A percentile compares a stretch with the other conserved stretches of the same genome.
These are phyloP conservation scores for Eutolmus rufibarbis DNA, from an alignment of 2,888 invertebrate genomes.

Conservation along the genomic window DNA sequence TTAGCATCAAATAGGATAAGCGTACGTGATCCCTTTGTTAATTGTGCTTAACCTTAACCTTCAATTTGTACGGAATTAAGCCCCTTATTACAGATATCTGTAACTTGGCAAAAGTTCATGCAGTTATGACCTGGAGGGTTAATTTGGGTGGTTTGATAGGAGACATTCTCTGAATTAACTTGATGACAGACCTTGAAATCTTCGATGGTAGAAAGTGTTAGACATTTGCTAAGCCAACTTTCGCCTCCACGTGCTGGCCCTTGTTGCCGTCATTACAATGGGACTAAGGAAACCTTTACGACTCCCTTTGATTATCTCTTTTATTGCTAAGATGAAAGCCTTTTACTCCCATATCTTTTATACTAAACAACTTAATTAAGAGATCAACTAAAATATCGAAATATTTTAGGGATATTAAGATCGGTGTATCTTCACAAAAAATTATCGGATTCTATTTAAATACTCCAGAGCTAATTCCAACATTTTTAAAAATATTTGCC, in stretches of 20 bases:
- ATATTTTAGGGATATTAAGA: too few species aligned
- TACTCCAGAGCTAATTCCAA: too few species aligned
- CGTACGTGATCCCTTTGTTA: constrained; percentile 35
- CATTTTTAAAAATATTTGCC: too few species aligned
- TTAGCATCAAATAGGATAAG: constrained; percentile 30
- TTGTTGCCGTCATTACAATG: neutral
- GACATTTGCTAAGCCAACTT: neutral
- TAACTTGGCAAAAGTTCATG: constrained; percentile 2
- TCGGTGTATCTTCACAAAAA: too few species aligned
- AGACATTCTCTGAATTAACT: neutral
- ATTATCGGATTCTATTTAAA: too few species aligned
- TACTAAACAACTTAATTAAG: neutral
- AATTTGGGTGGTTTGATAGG: constrained; percentile 9
- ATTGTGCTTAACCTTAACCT: constrained; percentile 38
- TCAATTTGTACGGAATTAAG: constrained; percentile 35
- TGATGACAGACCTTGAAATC: constrained; percentile 11
- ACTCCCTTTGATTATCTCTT: neutral
- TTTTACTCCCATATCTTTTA: neutral
- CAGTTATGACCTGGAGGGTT: neutral
- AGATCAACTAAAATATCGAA: too few species aligned
- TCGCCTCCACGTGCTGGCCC: neutral
- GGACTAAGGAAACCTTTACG: neutral
- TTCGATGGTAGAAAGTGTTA: neutral
- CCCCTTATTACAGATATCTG: constrained; percentile 12
- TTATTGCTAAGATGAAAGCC: neutral